Evolutionary conservation across 2,888 invertebrate species (phyloP), one percentile per base, ranked within the genome.

Genomic region (Chrysolina oricalcia): DNA sequence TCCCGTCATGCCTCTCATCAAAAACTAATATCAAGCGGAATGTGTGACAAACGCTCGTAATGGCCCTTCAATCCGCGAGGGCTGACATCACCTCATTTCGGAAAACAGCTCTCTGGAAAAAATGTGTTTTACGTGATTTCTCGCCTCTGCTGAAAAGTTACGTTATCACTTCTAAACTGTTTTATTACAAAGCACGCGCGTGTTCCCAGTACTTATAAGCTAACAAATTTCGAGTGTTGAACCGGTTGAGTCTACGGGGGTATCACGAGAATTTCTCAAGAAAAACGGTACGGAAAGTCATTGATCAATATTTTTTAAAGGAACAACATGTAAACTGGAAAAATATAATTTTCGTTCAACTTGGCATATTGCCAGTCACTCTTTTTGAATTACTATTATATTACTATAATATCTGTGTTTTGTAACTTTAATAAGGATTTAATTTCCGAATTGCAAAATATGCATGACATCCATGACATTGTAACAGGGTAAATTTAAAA

Each of bases 61-160:
- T 56, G 19, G 59, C 59, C 59, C 27, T 59, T 59, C 59, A 59
- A 59, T 59, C 59, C 35, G 23, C 27, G 8, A 59, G 27, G 35
- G 27, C 35, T 35, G 27, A 27, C 59, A 59, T 59, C 35, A 59
- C 59, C 59, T 59, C 48, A 67, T 21, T 23, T 66, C 50, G 48
- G n/a, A 46, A 67, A 67, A 48, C 59, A n/a, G 50, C 67, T 67
- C 48, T 15, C 15, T n/a, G 35, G 35, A 50, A 67, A 67, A 67
- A 67, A 67, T 67, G 50, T 50, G 67, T 67, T 67, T 67, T 67
- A 67, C 67, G 67, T 67, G 67, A 67, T 67, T 48, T 67, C 46
- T 35, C 48, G 50, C 50, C 46, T n/a, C 50, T 23, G 23, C 48
- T n/a, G 23, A 46, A 67, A 67, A 67, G 67, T 67, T 67, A 67